phyloP scores from a whole-genome alignment of 2,113 vertebrate species.

The Eidolon helvum region DNA sequence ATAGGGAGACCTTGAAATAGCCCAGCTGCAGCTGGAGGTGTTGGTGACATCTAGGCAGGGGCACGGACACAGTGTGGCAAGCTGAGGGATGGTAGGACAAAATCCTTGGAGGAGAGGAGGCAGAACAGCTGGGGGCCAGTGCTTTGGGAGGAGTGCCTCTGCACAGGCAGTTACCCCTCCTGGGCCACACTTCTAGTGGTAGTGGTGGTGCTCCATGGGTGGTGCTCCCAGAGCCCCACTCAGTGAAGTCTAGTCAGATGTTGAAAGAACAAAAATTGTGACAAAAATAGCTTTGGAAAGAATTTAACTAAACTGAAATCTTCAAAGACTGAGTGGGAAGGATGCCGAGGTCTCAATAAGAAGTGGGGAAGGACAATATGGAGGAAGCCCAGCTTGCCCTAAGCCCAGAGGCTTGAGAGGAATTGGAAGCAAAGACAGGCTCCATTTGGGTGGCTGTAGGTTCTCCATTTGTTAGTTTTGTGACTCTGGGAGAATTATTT shows the following conservation, averaged over 20 bases:
- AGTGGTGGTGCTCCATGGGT: background rate
- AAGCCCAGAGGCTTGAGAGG: background rate
- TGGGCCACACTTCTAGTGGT: background rate
- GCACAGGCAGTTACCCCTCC: background rate
- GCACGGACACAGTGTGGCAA: too few relatives aligned
- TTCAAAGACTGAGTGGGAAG: background rate
- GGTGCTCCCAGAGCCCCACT: background rate
- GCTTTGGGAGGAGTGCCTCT: background rate
- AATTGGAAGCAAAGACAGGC: background rate
- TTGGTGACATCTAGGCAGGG: background rate
- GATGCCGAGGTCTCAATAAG: background rate
- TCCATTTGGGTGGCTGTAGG: background rate
- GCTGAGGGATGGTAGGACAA: background rate
- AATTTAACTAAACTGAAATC: background rate
- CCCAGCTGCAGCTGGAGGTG: rapidly evolving
- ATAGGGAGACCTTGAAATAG: background rate
- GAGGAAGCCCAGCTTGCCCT: background rate
- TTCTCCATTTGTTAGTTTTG: background rate
- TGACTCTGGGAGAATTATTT: background rate
- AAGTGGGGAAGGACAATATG: too few relatives aligned
- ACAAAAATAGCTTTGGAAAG: background rate
- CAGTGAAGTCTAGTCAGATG: background rate
- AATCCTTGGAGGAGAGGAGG: background rate
- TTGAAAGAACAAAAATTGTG: background rate
- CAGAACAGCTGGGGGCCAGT: background rate